Percentiles rank a stretch among this genome's conserved stretches.
Conservation (phyloP, 2,888 invertebrate species). For the Aphidoletes aphidimyza region DNA sequence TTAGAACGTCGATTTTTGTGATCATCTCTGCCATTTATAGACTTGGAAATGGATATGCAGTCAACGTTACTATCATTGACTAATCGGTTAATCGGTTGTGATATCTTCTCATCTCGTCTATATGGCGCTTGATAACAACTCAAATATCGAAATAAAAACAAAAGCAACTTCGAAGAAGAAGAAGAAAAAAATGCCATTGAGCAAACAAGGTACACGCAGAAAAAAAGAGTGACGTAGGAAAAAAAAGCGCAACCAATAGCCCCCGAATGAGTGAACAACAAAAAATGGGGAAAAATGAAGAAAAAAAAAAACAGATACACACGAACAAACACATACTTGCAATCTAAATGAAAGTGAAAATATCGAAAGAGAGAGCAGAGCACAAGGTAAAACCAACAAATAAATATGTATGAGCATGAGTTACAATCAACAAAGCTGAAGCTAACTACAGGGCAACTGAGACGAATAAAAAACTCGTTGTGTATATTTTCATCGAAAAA, state of each 20-base stretch:
- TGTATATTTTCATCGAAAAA: slow-evolving; percentile 5
- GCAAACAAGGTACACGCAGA: background rate
- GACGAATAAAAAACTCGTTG: slow-evolving; percentile 49
- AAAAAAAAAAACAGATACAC: background rate
- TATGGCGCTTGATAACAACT: slow-evolving; percentile 46
- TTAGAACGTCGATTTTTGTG: slow-evolving; percentile 43
- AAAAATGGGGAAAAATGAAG: background rate
- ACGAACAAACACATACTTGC: background rate
- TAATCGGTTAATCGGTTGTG: slow-evolving; percentile 46
- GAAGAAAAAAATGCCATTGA: slow-evolving; percentile 34
- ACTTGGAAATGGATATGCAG: slow-evolving; percentile 37
- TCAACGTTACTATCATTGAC: slow-evolving; percentile 51
- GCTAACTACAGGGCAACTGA: slow-evolving; percentile 29
- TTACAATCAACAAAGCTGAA: slow-evolving; percentile 37
- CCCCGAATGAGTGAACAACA: background rate
- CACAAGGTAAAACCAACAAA: slow-evolving; percentile 47
- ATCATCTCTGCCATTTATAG: slow-evolving; percentile 35
- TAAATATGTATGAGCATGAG: slow-evolving; percentile 49
- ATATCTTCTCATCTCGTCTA: background rate
- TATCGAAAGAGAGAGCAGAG: slow-evolving; percentile 15
- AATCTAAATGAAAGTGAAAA: slow-evolving; percentile 23
- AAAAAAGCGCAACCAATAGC: background rate
- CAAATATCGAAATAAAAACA: slow-evolving; percentile 19
- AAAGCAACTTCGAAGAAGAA: background rate
- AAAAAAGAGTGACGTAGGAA: background rate